Percentiles rank a stretch among this genome's conserved stretches.
Evolutionary conservation across 2,888 invertebrate genomes (phyloP).

Genomic region (Ormia ochracea): DNA sequence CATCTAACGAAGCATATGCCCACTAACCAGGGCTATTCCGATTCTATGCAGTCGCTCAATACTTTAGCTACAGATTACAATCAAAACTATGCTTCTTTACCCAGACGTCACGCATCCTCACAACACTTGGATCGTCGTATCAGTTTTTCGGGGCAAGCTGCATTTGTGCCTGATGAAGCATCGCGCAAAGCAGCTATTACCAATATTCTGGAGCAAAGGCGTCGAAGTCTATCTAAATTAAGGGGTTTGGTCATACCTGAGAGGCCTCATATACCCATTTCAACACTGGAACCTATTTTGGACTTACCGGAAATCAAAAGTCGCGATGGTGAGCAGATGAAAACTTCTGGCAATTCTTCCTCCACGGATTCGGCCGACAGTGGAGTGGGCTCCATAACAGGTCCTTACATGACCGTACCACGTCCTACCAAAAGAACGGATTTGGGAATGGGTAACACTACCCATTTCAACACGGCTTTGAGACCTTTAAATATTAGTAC

Average conservation of each 20-base stretch:
- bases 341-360: slow-evolving; percentile 73
- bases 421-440: slow-evolving; percentile 67
- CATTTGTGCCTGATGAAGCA: slow-evolving; percentile 73
- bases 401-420: slow-evolving; percentile 52
- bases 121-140: slow-evolving; percentile 64
- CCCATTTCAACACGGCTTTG: slow-evolving; percentile 51
- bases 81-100: slow-evolving; percentile 69
- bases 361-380: slow-evolving; percentile 72
- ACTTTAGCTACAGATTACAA: slow-evolving; percentile 71
- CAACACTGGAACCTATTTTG: slow-evolving; percentile 79
- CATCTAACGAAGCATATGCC: slow-evolving; percentile 72
- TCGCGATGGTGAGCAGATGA: slow-evolving; percentile 80
- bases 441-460: background rate
- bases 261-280: slow-evolving; percentile 78
- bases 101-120: slow-evolving; percentile 65
- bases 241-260: slow-evolving; percentile 94
- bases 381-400: slow-evolving; percentile 67
- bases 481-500: slow-evolving; percentile 66
- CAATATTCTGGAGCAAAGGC: slow-evolving; percentile 87
- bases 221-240: slow-evolving; percentile 88
- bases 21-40: slow-evolving; percentile 70
- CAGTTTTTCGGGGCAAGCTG: slow-evolving; percentile 72
- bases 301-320: slow-evolving; percentile 91
- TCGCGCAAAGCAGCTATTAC: slow-evolving; percentile 83
- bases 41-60: slow-evolving; percentile 75